Base-by-base conservation (phyloP, 1,140 invertebrate species). In the Pemphigus obesinymphae region DNA sequence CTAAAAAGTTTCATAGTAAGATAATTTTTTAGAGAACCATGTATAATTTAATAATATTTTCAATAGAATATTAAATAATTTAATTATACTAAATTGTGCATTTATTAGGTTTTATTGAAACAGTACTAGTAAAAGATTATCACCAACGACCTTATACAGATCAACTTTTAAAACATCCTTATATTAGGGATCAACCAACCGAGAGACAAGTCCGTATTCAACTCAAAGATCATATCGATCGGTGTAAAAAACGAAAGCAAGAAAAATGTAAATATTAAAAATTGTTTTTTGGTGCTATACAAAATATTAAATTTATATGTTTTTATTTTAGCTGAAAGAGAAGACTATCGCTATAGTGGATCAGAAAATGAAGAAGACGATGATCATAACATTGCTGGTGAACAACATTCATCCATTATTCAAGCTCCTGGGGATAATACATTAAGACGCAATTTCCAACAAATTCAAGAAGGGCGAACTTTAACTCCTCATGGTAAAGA, bases 141-240 rank as follows among this genome's bases (percentile, higher is more conserved):
- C 96, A 97, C 87, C 96, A 97, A 88, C 89, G 98, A 85, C 97
- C 97, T 82, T 98, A 97, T 87, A 99, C 98, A 83, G 98, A 99
- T 88, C 95, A 99, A 86, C 90, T 99, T 78, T 88, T 99, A 75
- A 98, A 97, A 88, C 97, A 99, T 90, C 91, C 96, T 63, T 99
- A 99, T 87, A 98, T 99, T 85, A 91, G 94, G 87, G 98, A 99
- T 89, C 97, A 99, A 88, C 97, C 97, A 1, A 98, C 96, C 82
- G 98, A 99, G 88, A 89, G 97, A 85, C 97, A 99, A 90, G 97
- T 98, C 63, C 90, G 97, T 86, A 99, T 98, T 88, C 97, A 99
- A 86, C 92, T 99, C 34, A 99, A 99, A 89, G 98, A 99, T 88
- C 97, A 99, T 88, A 98, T 99, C 87, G 98, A 99, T 89, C 90